phyloP scores from a whole-genome alignment of 2,113 vertebrate genomes.

The Tupaia chinensis region DNA sequence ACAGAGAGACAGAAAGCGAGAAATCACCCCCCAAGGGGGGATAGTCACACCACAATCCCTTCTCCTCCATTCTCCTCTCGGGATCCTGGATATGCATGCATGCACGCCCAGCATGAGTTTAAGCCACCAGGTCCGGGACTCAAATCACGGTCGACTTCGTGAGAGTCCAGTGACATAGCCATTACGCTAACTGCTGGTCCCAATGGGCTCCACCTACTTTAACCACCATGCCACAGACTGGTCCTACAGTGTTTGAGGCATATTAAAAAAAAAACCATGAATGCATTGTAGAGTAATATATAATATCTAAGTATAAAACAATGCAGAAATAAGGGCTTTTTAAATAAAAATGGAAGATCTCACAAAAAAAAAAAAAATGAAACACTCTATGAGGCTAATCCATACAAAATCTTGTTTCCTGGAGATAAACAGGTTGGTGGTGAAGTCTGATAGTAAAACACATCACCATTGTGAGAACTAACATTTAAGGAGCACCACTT shows the following conservation, averaged over 20 bases:
- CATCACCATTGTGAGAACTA: neutral
- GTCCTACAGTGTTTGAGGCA: neutral
- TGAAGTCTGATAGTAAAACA: neutral
- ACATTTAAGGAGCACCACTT: neutral
- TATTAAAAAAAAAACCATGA: neutral
- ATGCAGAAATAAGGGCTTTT: neutral
- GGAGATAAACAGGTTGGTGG: neutral
- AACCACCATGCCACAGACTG: no score
- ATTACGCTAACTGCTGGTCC: no score
- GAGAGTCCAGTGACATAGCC: no score
- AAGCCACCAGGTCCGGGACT: no score
- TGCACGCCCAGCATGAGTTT: no score
- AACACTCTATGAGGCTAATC: neutral
- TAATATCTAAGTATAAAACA: neutral
- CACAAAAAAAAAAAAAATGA: neutral
- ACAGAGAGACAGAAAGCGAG: no score
- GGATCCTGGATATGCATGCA: no score
- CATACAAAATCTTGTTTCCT: neutral
- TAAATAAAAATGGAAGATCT: neutral
- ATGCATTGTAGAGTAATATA: neutral
- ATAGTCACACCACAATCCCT: no score
- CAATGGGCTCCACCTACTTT: no score
- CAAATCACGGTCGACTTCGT: no score
- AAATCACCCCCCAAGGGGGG: no score
- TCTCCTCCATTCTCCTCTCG: no score